Base-by-base conservation (phyloP, 2,888 invertebrate genomes). In the Machimus rusticus region DNA sequence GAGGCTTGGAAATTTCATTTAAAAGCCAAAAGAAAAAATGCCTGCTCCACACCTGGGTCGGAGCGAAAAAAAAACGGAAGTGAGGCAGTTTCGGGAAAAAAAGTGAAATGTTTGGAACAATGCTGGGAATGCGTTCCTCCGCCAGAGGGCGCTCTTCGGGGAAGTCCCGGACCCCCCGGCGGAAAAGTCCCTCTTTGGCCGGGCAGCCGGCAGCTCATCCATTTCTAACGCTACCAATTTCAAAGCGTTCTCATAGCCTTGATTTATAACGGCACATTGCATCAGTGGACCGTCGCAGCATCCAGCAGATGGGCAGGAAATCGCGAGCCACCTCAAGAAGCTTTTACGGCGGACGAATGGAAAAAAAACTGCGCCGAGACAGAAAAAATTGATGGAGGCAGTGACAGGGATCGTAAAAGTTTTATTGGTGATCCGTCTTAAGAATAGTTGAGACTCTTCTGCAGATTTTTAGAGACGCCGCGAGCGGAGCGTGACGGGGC, bases 61-160 rank as follows among this genome's bases (percentile, higher is more conserved):
- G 31, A 66, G 28, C 79, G 51, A 19, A 46, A 46, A 46, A 46
- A 14, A 19, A 66, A 31, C 82, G 66, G 57, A 84, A 66, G 39
- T 84, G 57, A 39, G 31, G n/a, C 19, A 12, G n/a, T 14, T 34
- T 39, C 23, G 2, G 14, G 9, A 12, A 46, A 84, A 84, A 84
- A 84, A 84, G 82, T 84, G 57, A 84, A 81, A 84, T 84, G 66
- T 28, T 23, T 28, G 34, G 57, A 84, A 84, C 82, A 84, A 84
- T 84, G 57, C 23, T 84, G 82, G 66, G 82, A 84, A 84, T 39
- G 39, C 57, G 66, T 39, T 51, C 51, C 79, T 28, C 79, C 6
- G 6, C 51, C 31, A 9, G 39, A 12, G 39, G 39, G 39, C 8
- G 28, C 8, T 4, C 8, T 4, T 19, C 8, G 23, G 66, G 66